Evolutionary conservation across 1,140 invertebrate genomes (phyloP).

Genomic region (Aphidius ervi): DNA sequence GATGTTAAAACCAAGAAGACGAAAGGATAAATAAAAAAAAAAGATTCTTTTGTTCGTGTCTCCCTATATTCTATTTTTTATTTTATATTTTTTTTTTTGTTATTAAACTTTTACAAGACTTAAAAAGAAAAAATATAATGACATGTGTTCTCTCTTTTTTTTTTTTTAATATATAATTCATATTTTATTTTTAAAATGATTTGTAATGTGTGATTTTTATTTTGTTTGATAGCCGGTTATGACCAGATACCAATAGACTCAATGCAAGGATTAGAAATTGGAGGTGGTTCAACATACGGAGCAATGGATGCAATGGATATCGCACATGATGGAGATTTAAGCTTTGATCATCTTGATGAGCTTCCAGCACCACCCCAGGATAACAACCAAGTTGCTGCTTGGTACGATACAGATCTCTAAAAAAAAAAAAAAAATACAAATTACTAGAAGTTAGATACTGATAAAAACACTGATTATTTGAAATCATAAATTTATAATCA

Average conservation of each 20-base stretch:
- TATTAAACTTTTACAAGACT: too few species aligned
- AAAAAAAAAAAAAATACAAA: constrained; percentile 25
- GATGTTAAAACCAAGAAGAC: background rate
- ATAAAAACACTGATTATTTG: background rate
- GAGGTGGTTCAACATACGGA: constrained; percentile 65
- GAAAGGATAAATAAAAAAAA: background rate
- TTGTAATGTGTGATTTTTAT: constrained; percentile 1
- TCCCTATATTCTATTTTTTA: background rate
- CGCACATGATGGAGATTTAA: constrained; percentile 69
- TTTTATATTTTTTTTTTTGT: too few species aligned
- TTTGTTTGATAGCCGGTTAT: constrained; percentile 66
- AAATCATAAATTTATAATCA: background rate
- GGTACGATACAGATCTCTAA: constrained; percentile 95
- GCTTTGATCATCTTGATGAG: constrained; percentile 78
- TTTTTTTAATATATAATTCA: background rate
- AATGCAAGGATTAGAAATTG: constrained; percentile 91
- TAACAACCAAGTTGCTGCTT: constrained; percentile 85
- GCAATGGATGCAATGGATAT: constrained; percentile 85
- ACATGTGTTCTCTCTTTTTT: background rate
- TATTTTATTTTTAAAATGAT: constrained; percentile 1
- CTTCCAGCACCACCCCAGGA: constrained; percentile 83
- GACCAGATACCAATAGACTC: constrained; percentile 95
- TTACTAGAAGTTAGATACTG: background rate
- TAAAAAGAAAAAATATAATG: background rate
- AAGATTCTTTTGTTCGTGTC: constrained; percentile 9